Percentiles rank a stretch among this genome's conserved stretches.
Conservation (phyloP, 2,888 invertebrate species). For the Oxystoma pomonae region DNA sequence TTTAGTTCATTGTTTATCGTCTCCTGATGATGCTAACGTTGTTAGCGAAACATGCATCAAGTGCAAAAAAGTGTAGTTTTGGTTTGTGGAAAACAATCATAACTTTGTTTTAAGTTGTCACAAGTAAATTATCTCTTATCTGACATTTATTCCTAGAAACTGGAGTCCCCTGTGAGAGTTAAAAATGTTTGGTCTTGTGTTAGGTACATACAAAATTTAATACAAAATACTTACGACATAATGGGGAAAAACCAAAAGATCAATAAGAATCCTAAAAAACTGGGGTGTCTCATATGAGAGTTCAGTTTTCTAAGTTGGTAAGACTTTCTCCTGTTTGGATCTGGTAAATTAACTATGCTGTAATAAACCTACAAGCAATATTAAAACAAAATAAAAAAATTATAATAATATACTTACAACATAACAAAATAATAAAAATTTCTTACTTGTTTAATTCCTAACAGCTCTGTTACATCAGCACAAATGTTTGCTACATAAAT, state of each 20-base stretch:
- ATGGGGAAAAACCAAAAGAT: conserved; percentile 57
- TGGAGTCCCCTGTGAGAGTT: too few species aligned
- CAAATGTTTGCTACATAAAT: conserved; percentile 59
- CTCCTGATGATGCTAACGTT: too few species aligned
- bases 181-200: too few species aligned
- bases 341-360: conserved; percentile 49
- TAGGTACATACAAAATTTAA: too few species aligned
- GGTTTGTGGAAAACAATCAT: too few species aligned
- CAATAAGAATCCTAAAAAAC: conserved; percentile 54
- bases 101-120: too few species aligned
- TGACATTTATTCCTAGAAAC: too few species aligned
- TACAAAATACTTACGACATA: conserved; percentile 56
- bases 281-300: conserved; percentile 60
- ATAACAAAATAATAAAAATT: too few species aligned
- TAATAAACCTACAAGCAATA: conserved; percentile 55
- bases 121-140: too few species aligned
- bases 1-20: too few species aligned
- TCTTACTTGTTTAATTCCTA: conserved; percentile 57
- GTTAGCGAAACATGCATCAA: too few species aligned
- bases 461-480: conserved; percentile 58
- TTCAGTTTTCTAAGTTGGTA: conserved; percentile 51
- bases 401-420: conserved; percentile 1
- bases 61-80: too few species aligned
- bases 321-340: conserved; percentile 54
- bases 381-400: background rate